Percentiles rank a stretch among this genome's conserved stretches.
These are phyloP conservation scores for Holothuria scabra DNA, from an alignment of 53 echinoderm and acorn worm genomes.

Conservation along the genomic window DNA sequence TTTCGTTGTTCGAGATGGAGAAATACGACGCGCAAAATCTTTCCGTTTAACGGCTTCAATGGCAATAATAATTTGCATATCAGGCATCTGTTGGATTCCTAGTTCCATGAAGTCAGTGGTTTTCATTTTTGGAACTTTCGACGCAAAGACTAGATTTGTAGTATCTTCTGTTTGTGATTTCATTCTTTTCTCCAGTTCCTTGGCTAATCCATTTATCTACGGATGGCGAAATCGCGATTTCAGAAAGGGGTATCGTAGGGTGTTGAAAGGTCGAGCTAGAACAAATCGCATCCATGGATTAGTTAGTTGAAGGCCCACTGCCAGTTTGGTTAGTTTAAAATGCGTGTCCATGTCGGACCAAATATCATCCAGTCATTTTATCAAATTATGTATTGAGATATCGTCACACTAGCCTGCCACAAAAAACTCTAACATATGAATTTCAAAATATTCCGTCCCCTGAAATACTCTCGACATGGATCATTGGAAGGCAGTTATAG, in stretches of 20 bases:
- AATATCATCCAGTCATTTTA: too few species aligned
- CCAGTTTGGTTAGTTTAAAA: too few species aligned
- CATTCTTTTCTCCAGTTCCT: conserved; percentile 10
- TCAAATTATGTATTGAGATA: too few species aligned
- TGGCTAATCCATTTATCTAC: conserved; percentile 6
- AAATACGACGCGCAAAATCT: neutral
- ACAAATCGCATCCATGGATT: neutral
- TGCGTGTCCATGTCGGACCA: too few species aligned
- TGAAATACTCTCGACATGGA: too few species aligned
- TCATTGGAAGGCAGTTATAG: too few species aligned
- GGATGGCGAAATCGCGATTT: conserved; percentile 29
- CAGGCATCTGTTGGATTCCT: conserved; percentile 19
- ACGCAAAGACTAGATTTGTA: conserved; percentile 9
- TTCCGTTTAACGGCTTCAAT: conserved; percentile 11
- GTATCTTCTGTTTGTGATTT: conserved; percentile 27
- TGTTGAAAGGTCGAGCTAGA: neutral
- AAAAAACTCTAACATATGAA: too few species aligned
- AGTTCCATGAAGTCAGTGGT: conserved; percentile 28
- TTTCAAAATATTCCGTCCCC: too few species aligned
- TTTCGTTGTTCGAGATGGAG: neutral
- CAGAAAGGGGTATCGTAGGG: conserved; percentile 6
- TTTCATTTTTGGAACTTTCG: neutral
- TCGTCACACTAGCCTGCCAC: neutral
- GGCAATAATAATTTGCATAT: conserved; percentile 29
- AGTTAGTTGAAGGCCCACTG: neutral